Evolutionary conservation across 2,888 invertebrate genomes (phyloP), one percentile per base, ranked within the genome.

Genomic region (Patella depressa): DNA sequence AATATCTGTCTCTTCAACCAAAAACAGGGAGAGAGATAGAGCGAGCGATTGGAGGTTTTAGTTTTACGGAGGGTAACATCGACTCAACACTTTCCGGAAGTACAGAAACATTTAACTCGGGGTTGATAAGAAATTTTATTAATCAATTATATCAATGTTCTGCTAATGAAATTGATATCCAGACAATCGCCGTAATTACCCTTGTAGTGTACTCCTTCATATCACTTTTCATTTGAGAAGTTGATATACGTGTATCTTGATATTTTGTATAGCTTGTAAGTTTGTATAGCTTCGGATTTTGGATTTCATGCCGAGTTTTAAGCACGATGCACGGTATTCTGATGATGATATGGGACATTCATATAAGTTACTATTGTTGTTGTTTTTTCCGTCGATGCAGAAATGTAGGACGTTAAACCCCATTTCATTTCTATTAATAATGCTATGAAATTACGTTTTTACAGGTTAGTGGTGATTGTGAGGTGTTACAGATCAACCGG

Each of bases 391-490:
- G 71, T 15, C 11, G 72, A 12, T 53, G 29, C 29, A 77, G 2
- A 71, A 59, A 9, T 19, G 59, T 14, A 14, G n/a, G 34, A 34
- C 34, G 0, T 34, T 5, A 34, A 34, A 34, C 34, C 4, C 7
- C 45, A 45, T 45, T 19, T 54, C 55, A 70, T 71, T 2, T 2
- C 17, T 17, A 54, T 71, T 72, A 34, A 53, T 54, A 3, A 45
- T 45, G 7, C 7, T 9, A 45, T 45, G 45, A 45, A 45, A 45
- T 71, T 74, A 29, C 57, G 17, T 75, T 59, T 54, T 73, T 83
- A 2, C 79, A 89, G 89, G 88, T 90, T 15, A 90, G 89, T 72
- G 89, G 87, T 3, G 89, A 89, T 9, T 90, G 90, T 78, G 89
- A 89, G 77, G 87, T 89, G 14, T 79, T 90, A 2, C 88, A 89